Evolutionary conservation across 2,888 invertebrate species (phyloP).

Genomic region (Sepioteuthis lessoniana): DNA sequence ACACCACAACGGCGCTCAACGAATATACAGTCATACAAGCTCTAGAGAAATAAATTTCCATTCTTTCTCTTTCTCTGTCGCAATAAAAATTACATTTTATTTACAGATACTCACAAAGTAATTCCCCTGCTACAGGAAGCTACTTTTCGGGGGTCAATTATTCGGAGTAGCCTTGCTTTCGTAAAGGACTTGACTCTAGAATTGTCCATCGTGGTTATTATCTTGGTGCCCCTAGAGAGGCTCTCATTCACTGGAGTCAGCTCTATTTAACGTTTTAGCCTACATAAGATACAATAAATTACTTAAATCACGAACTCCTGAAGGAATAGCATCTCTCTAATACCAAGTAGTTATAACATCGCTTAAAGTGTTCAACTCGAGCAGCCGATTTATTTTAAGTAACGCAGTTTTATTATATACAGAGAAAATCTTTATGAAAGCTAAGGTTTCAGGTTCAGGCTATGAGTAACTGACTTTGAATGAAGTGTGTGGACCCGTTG

Average conservation of each 20-base stretch:
- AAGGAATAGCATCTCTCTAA: not conserved
- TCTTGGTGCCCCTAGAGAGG: not conserved
- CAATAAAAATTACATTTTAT: no score
- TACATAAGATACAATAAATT: not conserved
- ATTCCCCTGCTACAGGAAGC: not conserved
- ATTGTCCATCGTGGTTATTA: not conserved
- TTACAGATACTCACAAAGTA: no score
- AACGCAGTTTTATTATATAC: not conserved
- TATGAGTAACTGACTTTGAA: not conserved
- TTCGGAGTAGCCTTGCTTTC: not conserved
- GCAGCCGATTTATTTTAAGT: not conserved
- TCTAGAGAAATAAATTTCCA: no score
- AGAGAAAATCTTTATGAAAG: not conserved
- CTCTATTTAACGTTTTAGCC: not conserved
- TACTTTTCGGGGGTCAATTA: not conserved
- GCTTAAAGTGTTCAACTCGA: not conserved
- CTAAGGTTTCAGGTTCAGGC: not conserved
- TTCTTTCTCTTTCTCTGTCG: no score
- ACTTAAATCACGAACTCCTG: not conserved
- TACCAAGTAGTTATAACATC: not conserved
- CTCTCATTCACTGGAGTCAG: not conserved
- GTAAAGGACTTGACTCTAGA: not conserved
- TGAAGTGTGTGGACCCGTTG: not conserved
- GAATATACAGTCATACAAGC: no score
- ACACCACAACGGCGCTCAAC: no score